Percentiles rank a stretch among this genome's conserved stretches.
These are phyloP conservation scores for Meteorus sp. DNA, from an alignment of 1,140 invertebrate genomes.

Conservation along the genomic window DNA sequence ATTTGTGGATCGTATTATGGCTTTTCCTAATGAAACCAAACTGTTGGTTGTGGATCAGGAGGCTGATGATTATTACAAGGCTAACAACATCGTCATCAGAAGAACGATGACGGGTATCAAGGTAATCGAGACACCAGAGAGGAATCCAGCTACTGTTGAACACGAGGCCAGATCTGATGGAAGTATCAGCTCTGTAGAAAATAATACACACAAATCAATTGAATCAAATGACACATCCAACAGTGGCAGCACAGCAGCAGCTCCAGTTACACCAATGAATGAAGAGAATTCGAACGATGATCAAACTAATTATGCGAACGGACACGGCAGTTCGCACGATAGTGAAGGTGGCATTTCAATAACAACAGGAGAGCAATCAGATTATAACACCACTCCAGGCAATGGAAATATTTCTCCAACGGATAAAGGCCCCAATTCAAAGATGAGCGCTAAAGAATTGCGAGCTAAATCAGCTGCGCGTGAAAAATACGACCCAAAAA, in stretches of 20 bases:
- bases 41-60: slow-evolving; percentile 85
- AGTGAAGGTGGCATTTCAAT: slow-evolving; percentile 35
- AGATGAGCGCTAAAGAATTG: slow-evolving; percentile 86
- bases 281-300: slow-evolving; percentile 40
- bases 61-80: slow-evolving; percentile 76
- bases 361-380: slow-evolving; percentile 35
- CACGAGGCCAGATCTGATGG: slow-evolving; percentile 40
- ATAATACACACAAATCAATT: slow-evolving; percentile 51
- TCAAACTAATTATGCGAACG: slow-evolving; percentile 45
- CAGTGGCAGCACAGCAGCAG: slow-evolving; percentile 43
- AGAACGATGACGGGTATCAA: slow-evolving; percentile 63
- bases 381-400: slow-evolving; percentile 32
- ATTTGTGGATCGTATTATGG: slow-evolving; percentile 91
- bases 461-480: slow-evolving; percentile 79
- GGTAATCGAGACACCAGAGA: slow-evolving; percentile 56
- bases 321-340: slow-evolving; percentile 34
- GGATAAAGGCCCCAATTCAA: slow-evolving; percentile 67
- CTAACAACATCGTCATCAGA: slow-evolving; percentile 68
- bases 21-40: slow-evolving; percentile 81
- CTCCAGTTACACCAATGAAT: slow-evolving; percentile 34
- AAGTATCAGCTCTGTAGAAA: slow-evolving; percentile 43
- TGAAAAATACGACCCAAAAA: slow-evolving; percentile 88
- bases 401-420: slow-evolving; percentile 35
- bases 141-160: slow-evolving; percentile 47
- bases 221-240: slow-evolving; percentile 48